Percentiles rank a stretch among this genome's conserved stretches.
These are phyloP conservation scores for Aelia acuminata DNA, from an alignment of 2,888 invertebrate genomes.

Conservation along the genomic window DNA sequence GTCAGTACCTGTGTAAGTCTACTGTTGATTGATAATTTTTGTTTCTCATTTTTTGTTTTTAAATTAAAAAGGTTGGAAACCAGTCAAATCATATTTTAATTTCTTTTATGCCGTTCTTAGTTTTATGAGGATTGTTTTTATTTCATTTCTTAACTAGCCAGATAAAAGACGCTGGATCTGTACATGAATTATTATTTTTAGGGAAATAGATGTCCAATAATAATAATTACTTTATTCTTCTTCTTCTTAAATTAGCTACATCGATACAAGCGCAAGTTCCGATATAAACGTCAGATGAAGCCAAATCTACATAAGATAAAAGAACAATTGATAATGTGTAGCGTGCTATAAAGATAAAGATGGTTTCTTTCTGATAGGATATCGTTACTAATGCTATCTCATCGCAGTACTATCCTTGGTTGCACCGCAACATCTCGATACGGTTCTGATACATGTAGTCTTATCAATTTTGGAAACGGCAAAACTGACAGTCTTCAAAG, in stretches of 20 bases:
- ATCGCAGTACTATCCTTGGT: neutral
- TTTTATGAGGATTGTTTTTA: no score
- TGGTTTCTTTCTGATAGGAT: conserved; percentile 24
- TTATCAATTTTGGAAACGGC: conserved; percentile 23
- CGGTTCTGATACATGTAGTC: neutral
- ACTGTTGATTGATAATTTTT: no score
- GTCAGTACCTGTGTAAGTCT: no score
- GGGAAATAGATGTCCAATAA: no score
- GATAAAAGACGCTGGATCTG: no score
- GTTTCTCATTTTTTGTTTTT: no score
- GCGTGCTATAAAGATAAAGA: conserved; percentile 18
- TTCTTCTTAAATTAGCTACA: neutral
- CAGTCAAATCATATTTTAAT: no score
- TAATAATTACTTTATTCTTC: no score
- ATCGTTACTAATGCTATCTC: neutral
- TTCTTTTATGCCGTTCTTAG: no score
- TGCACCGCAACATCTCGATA: conserved; percentile 38
- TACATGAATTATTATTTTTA: no score
- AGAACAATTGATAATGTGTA: conserved; percentile 2
- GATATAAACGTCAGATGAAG: neutral
- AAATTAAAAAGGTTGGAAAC: no score
- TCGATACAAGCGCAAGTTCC: neutral
- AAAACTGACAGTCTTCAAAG: neutral
- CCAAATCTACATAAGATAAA: neutral
- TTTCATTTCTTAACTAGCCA: no score